Evolutionary conservation across 2,797 vertebrate species (phyloP).

Genomic region (Anguilla megastoma): DNA sequence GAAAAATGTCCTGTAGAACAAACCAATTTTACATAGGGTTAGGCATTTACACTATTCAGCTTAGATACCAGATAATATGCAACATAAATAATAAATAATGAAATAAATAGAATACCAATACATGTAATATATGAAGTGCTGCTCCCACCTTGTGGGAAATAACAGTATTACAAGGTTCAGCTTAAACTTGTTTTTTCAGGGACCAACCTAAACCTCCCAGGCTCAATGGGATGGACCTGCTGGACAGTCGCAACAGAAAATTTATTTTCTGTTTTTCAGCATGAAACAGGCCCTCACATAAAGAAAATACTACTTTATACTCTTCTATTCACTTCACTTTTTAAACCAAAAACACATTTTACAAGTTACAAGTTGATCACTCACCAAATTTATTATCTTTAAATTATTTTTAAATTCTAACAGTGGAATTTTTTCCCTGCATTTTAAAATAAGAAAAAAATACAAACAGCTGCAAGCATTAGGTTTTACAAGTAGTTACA

Average conservation of each 20-base stretch:
- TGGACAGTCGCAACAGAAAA: not conserved
- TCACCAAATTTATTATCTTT: not conserved
- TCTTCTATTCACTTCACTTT: not conserved
- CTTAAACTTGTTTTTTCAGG: not conserved
- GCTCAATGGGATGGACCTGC: not conserved
- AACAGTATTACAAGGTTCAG: not conserved
- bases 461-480: not conserved
- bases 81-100: not conserved
- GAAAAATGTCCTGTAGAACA: not conserved
- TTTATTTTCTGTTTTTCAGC: not conserved
- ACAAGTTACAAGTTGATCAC: not conserved
- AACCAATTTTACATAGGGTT: not conserved
- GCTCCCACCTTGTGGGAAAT: conserved; percentile 11
- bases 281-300: not conserved
- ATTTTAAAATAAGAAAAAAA: conserved; percentile 19
- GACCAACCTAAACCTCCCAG: not conserved
- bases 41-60: not conserved
- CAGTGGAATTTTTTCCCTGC: not conserved
- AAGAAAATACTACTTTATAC: not conserved
- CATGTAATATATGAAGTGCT: not conserved
- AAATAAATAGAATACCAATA: not conserved
- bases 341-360: not conserved
- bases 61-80: not conserved
- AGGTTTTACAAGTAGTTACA: not conserved
- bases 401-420: not conserved